phyloP scores from a whole-genome alignment of 2,113 vertebrate species.

The Quiscalus mexicanus region DNA sequence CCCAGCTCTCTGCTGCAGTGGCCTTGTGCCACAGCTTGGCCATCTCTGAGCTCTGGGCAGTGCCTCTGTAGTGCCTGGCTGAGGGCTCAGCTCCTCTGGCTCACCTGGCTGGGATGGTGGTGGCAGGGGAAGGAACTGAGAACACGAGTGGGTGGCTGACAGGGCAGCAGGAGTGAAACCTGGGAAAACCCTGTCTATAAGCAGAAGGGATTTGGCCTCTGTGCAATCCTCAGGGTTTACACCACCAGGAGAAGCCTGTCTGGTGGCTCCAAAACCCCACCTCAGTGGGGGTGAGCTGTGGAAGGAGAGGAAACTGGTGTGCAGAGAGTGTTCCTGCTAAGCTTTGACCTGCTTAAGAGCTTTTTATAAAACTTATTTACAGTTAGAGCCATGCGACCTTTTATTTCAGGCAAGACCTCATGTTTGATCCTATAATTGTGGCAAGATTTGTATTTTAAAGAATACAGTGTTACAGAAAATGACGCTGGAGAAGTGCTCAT shows the following conservation, averaged over 20 bases:
- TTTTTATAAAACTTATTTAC: slow-evolving; percentile 22
- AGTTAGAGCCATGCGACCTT: not conserved
- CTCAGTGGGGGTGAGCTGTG: not conserved
- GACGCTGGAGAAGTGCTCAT: not conserved
- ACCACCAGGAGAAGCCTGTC: not conserved
- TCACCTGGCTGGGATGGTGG: not conserved
- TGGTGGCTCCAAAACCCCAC: not conserved
- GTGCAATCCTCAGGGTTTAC: not conserved
- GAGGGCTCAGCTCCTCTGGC: not conserved
- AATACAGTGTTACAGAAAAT: not conserved
- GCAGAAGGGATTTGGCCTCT: not conserved
- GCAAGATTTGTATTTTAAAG: not conserved
- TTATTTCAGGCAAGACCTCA: not conserved
- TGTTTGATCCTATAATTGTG: not conserved
- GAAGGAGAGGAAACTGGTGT: not conserved
- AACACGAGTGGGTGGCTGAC: accelerated
- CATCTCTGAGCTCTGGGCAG: accelerated
- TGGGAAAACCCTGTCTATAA: not conserved
- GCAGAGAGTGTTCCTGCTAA: not conserved
- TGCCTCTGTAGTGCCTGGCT: accelerated
- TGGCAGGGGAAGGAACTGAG: not conserved
- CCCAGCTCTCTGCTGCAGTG: not conserved
- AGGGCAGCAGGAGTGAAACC: not conserved
- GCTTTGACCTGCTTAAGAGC: slow-evolving; percentile 17
- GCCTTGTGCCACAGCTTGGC: not conserved